phyloP scores from a whole-genome alignment of 2,113 vertebrate genomes.

The Fulica atra region DNA sequence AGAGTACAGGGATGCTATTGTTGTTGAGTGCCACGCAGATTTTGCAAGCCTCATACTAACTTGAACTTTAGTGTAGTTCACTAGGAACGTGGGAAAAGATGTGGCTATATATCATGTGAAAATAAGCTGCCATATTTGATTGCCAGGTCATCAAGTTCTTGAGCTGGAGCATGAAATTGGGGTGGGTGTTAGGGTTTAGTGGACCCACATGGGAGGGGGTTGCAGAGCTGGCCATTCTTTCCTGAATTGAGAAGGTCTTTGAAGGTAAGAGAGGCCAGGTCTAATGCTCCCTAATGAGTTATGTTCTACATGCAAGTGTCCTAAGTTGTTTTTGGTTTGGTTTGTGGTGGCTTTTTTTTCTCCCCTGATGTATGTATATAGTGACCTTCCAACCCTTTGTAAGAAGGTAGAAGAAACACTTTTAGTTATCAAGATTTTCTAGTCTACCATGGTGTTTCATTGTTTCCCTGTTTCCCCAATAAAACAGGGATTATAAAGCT shows the following conservation, averaged over 20 bases:
- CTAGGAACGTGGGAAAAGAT: neutral
- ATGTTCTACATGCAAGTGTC: neutral
- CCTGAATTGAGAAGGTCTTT: neutral
- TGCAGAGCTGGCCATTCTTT: neutral
- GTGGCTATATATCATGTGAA: neutral
- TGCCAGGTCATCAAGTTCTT: neutral
- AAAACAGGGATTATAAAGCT: neutral
- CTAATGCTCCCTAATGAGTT: neutral
- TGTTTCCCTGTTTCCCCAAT: neutral
- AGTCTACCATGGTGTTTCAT: neutral
- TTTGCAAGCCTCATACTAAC: neutral
- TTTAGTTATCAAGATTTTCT: neutral
- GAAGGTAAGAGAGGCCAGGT: neutral
- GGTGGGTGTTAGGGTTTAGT: neutral
- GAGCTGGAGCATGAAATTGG: fast-evolving
- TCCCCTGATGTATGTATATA: neutral
- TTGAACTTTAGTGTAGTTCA: neutral
- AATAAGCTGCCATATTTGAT: fast-evolving
- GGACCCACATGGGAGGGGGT: fast-evolving
- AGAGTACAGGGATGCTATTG: neutral
- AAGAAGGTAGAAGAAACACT: neutral
- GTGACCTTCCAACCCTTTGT: neutral
- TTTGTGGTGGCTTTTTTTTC: no score
- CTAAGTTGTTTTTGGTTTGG: no score
- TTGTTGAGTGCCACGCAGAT: neutral